phyloP scores from a whole-genome alignment of 2,888 invertebrate genomes.

The Agonopterix arenella region DNA sequence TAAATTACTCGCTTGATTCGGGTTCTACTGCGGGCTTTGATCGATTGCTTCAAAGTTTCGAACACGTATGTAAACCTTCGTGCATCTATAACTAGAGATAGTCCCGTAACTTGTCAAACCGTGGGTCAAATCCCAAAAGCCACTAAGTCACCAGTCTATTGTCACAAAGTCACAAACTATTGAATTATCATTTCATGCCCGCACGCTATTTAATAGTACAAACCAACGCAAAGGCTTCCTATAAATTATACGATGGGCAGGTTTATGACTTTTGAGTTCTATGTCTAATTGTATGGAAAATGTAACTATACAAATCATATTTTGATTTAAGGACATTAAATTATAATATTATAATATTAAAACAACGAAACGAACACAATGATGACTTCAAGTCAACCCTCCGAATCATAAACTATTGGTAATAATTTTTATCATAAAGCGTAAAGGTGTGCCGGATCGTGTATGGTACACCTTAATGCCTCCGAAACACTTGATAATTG shows the following conservation, averaged over 20 bases:
- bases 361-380: too few relatives aligned
- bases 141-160: constrained; percentile 6
- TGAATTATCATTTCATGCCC: constrained; percentile 10
- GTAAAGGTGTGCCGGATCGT: not conserved
- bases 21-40: too few relatives aligned
- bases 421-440: not conserved
- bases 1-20: too few relatives aligned
- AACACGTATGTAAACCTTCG: too few relatives aligned
- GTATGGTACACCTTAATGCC: constrained; percentile 5
- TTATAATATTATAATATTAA: too few relatives aligned
- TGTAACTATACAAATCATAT: too few relatives aligned
- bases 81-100: too few relatives aligned
- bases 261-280: not conserved
- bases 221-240: not conserved
- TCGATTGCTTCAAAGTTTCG: too few relatives aligned
- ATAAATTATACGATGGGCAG: not conserved
- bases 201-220: not conserved
- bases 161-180: constrained; percentile 7
- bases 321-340: not conserved
- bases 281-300: not conserved
- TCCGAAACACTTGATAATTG: constrained; percentile 42
- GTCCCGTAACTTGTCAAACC: not conserved
- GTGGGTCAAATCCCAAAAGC: constrained; percentile 6
- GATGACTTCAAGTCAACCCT: not conserved
- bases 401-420: not conserved